Evolutionary conservation across 2,797 vertebrate genomes (phyloP).

Genomic region (Myripristis jacobus): DNA sequence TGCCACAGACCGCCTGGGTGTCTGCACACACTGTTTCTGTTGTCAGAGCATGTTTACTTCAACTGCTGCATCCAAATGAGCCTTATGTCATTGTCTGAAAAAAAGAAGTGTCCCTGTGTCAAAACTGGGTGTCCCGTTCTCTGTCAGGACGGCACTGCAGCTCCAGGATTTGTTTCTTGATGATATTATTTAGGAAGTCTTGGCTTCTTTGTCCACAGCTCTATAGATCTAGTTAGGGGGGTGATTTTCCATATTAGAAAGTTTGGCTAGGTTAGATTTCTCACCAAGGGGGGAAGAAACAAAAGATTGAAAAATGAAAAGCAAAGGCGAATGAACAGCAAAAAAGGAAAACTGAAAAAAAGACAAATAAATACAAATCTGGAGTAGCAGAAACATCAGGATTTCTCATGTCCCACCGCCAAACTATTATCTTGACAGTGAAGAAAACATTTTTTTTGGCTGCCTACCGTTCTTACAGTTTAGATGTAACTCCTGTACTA

Average conservation of each 20-base stretch:
- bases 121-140: conserved; percentile 6
- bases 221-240: not conserved
- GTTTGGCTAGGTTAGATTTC: conserved; percentile 14
- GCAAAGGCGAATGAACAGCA: conserved; percentile 12
- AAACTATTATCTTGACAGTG: no score
- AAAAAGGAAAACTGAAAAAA: no score
- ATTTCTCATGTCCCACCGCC: no score
- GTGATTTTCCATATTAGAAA: conserved; percentile 23
- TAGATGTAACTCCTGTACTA: no score
- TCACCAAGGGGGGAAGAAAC: conserved; percentile 21
- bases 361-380: no score
- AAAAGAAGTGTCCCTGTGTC: not conserved
- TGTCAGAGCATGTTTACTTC: conserved; percentile 23
- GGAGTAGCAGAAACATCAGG: no score
- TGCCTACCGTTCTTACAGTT: no score
- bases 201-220: conserved; percentile 8
- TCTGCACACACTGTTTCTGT: conserved; percentile 19
- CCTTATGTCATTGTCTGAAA: conserved; percentile 16
- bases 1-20: not conserved
- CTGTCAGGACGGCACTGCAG: conserved; percentile 1
- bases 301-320: no score
- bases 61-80: not conserved
- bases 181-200: not conserved
- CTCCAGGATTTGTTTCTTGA: conserved; percentile 7
- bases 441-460: no score